These are phyloP conservation scores for Entelurus aequoreus DNA, from an alignment of 2,113 vertebrate genomes.

Conservation along the genomic window DNA sequence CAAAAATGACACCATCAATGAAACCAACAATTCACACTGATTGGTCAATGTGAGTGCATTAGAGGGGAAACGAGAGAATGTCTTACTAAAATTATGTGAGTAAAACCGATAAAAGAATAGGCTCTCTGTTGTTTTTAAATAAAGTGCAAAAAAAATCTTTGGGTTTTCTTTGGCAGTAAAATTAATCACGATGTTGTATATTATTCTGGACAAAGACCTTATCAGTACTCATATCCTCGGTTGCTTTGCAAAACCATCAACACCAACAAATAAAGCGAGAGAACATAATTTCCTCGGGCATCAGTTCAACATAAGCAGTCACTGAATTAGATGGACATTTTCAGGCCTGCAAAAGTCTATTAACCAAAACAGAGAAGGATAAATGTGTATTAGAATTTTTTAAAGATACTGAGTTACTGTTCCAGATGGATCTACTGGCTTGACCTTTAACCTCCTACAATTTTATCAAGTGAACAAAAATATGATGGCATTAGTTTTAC, in stretches of 20 bases:
- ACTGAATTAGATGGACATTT: slow-evolving; percentile 20
- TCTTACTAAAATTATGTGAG: slow-evolving; percentile 17
- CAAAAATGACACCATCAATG: too few relatives aligned
- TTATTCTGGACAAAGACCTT: slow-evolving; percentile 47
- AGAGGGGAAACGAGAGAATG: too few relatives aligned
- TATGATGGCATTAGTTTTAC: slow-evolving; percentile 44
- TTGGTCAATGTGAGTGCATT: too few relatives aligned
- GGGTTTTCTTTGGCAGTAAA: slow-evolving; percentile 39
- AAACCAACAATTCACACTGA: too few relatives aligned
- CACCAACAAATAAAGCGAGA: slow-evolving; percentile 52
- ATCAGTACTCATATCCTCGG: slow-evolving; percentile 42
- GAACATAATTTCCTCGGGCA: slow-evolving; percentile 29
- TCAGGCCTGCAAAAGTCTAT: background rate
- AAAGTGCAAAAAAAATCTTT: slow-evolving; percentile 11
- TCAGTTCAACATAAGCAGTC: slow-evolving; percentile 25
- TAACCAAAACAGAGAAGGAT: too few relatives aligned
- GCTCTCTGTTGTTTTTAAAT: slow-evolving; percentile 18
- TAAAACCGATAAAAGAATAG: slow-evolving; percentile 5
- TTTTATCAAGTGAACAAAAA: slow-evolving; percentile 30
- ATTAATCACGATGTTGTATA: slow-evolving; percentile 50
- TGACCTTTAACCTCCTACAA: slow-evolving; percentile 51
- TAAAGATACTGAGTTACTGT: too few relatives aligned
- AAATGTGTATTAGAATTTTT: too few relatives aligned
- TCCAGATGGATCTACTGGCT: slow-evolving; percentile 9
- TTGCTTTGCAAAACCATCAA: slow-evolving; percentile 33